These are phyloP conservation scores for Myiopsitta monachus DNA, from an alignment of 2,113 vertebrate genomes.

Conservation along the genomic window DNA sequence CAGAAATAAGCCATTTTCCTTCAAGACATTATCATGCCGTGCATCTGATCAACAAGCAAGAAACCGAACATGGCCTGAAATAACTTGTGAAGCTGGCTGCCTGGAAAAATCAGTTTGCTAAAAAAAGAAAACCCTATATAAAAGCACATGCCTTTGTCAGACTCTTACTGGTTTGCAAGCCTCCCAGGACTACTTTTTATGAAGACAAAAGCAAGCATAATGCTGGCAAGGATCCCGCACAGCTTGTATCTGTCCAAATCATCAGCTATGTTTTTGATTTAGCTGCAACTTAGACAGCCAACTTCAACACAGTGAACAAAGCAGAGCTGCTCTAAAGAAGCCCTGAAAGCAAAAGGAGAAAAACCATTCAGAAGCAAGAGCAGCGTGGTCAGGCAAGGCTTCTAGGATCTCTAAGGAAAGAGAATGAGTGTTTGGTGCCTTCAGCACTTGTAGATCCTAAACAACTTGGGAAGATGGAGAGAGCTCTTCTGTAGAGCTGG, in stretches of 20 bases:
- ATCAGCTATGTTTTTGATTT: conserved; percentile 32
- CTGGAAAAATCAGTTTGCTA: neutral
- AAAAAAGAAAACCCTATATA: neutral
- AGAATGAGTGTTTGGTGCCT: neutral
- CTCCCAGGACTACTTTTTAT: neutral
- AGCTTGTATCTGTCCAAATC: conserved; percentile 11
- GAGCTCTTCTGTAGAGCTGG: neutral
- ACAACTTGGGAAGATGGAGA: neutral
- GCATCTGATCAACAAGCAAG: neutral
- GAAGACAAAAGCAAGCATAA: conserved; percentile 30
- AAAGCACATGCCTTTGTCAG: neutral
- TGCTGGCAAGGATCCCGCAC: neutral
- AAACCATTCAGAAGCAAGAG: neutral
- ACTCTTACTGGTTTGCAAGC: neutral
- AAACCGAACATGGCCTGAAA: neutral
- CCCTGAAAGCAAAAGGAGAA: neutral
- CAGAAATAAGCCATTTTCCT: neutral
- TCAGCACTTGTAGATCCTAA: neutral
- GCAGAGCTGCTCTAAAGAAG: conserved; percentile 1
- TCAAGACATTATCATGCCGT: neutral
- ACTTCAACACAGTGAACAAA: neutral
- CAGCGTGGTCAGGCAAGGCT: neutral
- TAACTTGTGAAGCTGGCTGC: neutral
- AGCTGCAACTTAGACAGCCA: neutral
- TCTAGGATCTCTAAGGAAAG: neutral